Evolutionary conservation across 2,113 vertebrate genomes (phyloP), one percentile per base, ranked within the genome.

Genomic region (Suncus etruscus): DNA sequence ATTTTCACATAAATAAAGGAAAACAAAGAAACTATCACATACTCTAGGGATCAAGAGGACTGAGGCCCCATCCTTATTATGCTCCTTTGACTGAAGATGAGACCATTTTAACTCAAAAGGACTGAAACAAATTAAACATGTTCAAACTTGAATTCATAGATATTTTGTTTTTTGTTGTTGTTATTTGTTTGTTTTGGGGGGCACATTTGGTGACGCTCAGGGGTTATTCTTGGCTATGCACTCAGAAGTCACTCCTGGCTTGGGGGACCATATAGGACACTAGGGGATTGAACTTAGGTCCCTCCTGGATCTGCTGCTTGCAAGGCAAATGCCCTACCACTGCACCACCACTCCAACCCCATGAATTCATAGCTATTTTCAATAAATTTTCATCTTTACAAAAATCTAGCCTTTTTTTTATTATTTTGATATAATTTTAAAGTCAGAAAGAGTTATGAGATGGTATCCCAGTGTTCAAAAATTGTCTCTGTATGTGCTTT

Each of bases 361-460:
- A 83, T 61, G 25, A 66, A 54, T 80, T 83, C 51, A 58, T 73
- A 89, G 31, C 76, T 6, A 50, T 54, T 92, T 86, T 48, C 12
- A 6, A 83, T 54, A 68, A 39, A 76, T 50, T 76, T 27, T 69
- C 39, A 32, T 24, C 54, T 92, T 80, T 27, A n/a, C 69, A 72
- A 81, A 69, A 51, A 16, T 47, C 63, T 84, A 80, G 8, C 32
- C 2, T 86, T 91, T 75, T 7, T 39, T 51, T 89, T 87, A 50
- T 84, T 91, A 76, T 61, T 80, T 87, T 87, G 51, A 63, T 77
- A 86, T 78, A 48, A 83, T 31, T 87, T 87, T 80, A 68, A 25
- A 90, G 81, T 68, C 72, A 63, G 18, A 87, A 32, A 78, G 81
- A 92, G 50, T 4, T 76, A 81, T 32, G 31, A 86, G 69, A 77